A percentile compares a stretch with the other conserved stretches of the same genome.
Conservation (phyloP, 2,888 invertebrate species). For the Caenorhabditis uteleia region DNA sequence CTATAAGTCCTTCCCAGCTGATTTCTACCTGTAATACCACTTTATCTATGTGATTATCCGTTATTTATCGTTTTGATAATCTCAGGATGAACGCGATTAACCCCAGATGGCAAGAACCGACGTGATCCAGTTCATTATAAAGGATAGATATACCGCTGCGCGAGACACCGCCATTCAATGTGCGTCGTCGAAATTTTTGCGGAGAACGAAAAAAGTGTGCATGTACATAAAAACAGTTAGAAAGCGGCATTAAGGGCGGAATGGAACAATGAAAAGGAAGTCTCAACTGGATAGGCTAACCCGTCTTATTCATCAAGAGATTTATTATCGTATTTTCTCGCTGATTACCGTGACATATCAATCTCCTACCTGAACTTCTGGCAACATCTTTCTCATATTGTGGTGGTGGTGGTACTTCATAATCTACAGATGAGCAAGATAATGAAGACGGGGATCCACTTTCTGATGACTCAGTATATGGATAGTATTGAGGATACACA, state of each 20-base stretch:
- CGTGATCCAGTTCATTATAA: no score
- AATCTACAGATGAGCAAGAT: constrained; percentile 45
- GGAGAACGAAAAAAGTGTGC: no score
- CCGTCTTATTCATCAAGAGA: no score
- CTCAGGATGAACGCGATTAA: no score
- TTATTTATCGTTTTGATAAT: no score
- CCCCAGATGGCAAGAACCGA: no score
- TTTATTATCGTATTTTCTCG: no score
- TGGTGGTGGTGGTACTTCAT: constrained; percentile 38
- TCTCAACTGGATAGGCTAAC: no score
- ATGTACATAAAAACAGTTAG: constrained; percentile 16
- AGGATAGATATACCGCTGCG: no score
- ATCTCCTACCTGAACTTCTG: constrained; percentile 43
- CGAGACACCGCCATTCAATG: no score
- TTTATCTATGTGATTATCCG: no score
- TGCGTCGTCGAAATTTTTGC: neutral
- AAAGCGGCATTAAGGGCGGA: constrained; percentile 19
- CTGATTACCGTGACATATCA: constrained; percentile 5
- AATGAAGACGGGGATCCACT: constrained; percentile 49
- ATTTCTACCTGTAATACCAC: constrained; percentile 60
- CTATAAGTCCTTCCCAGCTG: constrained; percentile 67
- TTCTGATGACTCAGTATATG: constrained; percentile 35
- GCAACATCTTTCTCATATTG: constrained; percentile 44
- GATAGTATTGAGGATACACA: constrained; percentile 23
- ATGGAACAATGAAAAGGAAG: constrained; percentile 29